Evolutionary conservation across 2,888 invertebrate genomes (phyloP).

Genomic region (Palloptera scutellata): DNA sequence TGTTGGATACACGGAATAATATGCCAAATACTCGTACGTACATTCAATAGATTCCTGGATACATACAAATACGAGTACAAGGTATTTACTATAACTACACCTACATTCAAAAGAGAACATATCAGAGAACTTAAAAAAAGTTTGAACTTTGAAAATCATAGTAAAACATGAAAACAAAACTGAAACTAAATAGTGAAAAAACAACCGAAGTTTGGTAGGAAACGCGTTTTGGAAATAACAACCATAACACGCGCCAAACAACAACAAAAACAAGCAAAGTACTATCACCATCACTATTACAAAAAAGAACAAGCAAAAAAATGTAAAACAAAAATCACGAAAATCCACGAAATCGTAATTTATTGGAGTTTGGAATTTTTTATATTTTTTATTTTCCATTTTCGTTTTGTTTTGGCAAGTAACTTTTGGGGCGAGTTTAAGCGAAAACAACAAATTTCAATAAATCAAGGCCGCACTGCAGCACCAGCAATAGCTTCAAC

Average conservation of each 20-base stretch:
- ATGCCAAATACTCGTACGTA: too few relatives aligned
- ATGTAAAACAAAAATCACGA: constrained; percentile 22
- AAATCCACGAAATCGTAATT: constrained; percentile 39
- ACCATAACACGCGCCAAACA: constrained; percentile 35
- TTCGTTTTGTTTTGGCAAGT: constrained; percentile 18
- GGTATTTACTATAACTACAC: too few relatives aligned
- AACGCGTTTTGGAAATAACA: constrained; percentile 21
- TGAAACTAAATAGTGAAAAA: constrained; percentile 1
- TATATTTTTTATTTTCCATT: constrained; percentile 18
- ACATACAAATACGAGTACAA: too few relatives aligned
- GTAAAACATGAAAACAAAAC: neutral
- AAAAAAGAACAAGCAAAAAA: constrained; percentile 20
- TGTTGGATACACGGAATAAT: too few relatives aligned
- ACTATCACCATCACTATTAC: constrained; percentile 22
- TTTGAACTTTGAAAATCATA: neutral
- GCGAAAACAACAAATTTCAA: constrained; percentile 41
- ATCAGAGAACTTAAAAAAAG: too few relatives aligned
- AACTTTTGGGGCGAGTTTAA: constrained; percentile 21
- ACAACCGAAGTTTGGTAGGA: constrained; percentile 5
- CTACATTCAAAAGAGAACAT: too few relatives aligned
- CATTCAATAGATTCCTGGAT: too few relatives aligned
- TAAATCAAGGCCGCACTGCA: constrained; percentile 42
- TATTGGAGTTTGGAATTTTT: constrained; percentile 39
- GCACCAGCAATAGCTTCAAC: constrained; percentile 27
- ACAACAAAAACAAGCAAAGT: constrained; percentile 12